Evolutionary conservation across 2,888 invertebrate genomes (phyloP).

Genomic region (Rotaria socialis): DNA sequence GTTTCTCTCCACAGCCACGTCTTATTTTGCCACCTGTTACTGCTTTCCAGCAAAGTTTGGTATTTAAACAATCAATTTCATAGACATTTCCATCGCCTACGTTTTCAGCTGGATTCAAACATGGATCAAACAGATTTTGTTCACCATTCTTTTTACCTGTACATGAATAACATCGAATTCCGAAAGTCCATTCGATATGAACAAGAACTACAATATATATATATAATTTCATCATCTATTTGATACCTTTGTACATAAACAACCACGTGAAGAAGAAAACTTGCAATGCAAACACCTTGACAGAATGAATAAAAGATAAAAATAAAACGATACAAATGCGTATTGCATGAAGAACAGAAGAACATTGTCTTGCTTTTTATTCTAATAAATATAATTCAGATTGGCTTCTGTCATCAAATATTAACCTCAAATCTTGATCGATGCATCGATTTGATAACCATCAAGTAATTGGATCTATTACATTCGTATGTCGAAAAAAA

Average conservation of each 20-base stretch:
- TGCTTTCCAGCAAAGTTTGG: conserved; percentile 21
- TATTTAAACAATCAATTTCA: conserved; percentile 4
- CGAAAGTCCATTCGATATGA: not conserved
- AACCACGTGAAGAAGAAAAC: not conserved
- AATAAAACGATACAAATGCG: not conserved
- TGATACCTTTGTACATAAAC: not conserved
- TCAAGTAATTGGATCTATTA: not conserved
- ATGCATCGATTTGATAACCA: not conserved
- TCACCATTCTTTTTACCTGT: not conserved
- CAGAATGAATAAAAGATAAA: not conserved
- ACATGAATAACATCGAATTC: conserved; percentile 20
- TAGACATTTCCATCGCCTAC: not conserved
- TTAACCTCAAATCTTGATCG: not conserved
- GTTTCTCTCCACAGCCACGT: conserved; percentile 36
- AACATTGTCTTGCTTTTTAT: too few species aligned
- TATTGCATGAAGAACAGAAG: not conserved
- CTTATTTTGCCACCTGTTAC: not conserved
- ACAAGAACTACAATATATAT: not conserved
- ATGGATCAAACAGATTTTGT: not conserved
- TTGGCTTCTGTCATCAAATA: not conserved
- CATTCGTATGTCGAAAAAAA: not conserved
- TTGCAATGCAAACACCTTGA: not conserved
- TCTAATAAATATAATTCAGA: not conserved
- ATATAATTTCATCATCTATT: not conserved
- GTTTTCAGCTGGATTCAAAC: conserved; percentile 3